Base-by-base conservation (phyloP, 2,888 invertebrate species). In the Meganola albula region DNA sequence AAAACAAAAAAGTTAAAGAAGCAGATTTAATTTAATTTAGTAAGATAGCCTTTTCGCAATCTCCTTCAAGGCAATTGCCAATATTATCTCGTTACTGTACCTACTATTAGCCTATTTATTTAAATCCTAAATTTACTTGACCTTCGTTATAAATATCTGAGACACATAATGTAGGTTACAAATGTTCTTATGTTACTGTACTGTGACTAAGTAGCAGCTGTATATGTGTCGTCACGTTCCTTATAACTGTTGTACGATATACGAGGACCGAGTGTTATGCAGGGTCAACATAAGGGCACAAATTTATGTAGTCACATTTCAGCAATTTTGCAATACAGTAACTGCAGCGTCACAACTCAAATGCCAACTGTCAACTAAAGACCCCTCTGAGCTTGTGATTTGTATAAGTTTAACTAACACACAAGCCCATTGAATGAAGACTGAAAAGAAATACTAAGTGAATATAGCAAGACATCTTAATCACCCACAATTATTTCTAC, bases 261-360 rank as follows among this genome's bases (percentile, higher is more conserved):
- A n/a, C n/a, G n/a, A n/a, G n/a, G n/a, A n/a, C 27, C 31, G 34
- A 48, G 25, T 40, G 27, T 37, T 35, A 48, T 40, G 49, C 36
- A 36, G 37, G 53, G 44, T 49, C 49, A 51, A 26, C 32, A 38
- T n/a, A 40, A 48, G 50, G 49, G 53, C 44, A 44, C 34, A 24
- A 34, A 37, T 35, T 37, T 34, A 35, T 23, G 12, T 31, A 31
- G 44, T 44, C 35, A 27, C 3, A 41, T 37, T 53, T 41, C 41
- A 36, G 41, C 41, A 53, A 53, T 44, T 48, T 49, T 40, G 41
- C 36, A 40, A 36, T 48, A 35, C 36, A n/a, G n/a, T 53, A 53
- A 50, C 50, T 44, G 50, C 11, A 13, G 13, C 27, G 11, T 23
- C 21, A 27, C 14, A 27, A 26, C 13, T 37, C 29, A 48, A 40